phyloP scores from a whole-genome alignment of 2,797 vertebrate species.

The Acomys russatus region DNA sequence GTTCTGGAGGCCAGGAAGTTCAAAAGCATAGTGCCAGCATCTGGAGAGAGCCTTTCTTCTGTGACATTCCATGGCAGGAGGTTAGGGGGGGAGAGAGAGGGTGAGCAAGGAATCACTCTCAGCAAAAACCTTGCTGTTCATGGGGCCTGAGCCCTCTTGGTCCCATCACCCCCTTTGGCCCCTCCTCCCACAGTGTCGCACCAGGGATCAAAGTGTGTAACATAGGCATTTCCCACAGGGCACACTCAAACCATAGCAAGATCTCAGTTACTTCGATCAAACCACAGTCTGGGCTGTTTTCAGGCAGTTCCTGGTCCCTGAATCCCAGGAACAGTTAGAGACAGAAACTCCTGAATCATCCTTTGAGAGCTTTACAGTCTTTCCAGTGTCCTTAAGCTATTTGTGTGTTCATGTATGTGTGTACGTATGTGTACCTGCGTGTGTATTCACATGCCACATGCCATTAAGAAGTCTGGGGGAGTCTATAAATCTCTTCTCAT shows the following conservation, averaged over 20 bases:
- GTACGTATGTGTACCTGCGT: not conserved
- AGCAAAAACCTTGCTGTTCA: not conserved
- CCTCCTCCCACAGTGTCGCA: not conserved
- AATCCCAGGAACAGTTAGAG: not conserved
- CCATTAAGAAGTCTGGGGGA: not conserved
- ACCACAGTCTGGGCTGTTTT: not conserved
- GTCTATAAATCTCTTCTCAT: not conserved
- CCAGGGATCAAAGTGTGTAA: not conserved
- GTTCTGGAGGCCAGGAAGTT: not conserved
- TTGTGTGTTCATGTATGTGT: not conserved
- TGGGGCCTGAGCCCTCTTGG: not conserved
- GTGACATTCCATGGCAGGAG: not conserved
- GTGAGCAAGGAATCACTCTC: not conserved
- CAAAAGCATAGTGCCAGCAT: not conserved
- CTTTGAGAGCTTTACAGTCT: not conserved
- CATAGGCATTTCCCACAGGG: not conserved
- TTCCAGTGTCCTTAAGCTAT: not conserved
- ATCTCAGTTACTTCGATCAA: not conserved
- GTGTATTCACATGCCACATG: not conserved
- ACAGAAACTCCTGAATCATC: not conserved
- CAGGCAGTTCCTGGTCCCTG: not conserved
- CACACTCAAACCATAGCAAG: not conserved
- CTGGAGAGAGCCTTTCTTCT: not conserved
- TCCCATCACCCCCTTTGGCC: not conserved
- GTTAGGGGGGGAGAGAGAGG: no score